These are phyloP conservation scores for Coelogynopora nodosa DNA, from an alignment of 2,888 invertebrate genomes.

Conservation along the genomic window DNA sequence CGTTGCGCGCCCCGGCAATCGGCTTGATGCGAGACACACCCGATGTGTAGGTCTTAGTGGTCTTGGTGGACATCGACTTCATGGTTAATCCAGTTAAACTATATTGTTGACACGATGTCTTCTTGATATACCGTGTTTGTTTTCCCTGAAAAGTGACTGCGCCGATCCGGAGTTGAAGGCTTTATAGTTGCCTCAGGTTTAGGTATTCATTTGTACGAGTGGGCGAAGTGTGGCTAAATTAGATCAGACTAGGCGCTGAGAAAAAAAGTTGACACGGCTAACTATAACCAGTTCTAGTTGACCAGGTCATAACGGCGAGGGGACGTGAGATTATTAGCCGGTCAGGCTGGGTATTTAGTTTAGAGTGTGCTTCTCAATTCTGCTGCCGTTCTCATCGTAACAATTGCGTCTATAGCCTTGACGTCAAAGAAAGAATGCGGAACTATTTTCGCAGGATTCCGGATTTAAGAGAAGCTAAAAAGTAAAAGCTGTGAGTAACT, in stretches of 20 bases:
- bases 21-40: background rate
- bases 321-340: background rate
- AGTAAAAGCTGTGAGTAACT: no score
- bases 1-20: constrained; percentile 27
- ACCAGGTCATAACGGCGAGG: background rate
- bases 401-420: no score
- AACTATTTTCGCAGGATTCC: background rate
- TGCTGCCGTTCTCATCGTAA: no score
- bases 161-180: background rate
- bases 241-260: background rate
- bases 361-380: no score
- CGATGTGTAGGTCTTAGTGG: background rate
- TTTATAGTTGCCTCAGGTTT: background rate
- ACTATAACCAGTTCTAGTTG: background rate
- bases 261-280: background rate
- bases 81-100: background rate
- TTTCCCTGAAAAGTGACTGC: background rate
- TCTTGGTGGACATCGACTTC: background rate
- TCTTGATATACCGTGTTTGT: no score
- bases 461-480: background rate
- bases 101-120: no score
- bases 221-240: background rate
- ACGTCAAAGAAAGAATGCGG: background rate
- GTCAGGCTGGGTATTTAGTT: no score
- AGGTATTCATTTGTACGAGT: background rate